These are phyloP conservation scores for Donacobius atricapilla DNA, from an alignment of 2,113 vertebrate genomes.

Conservation along the genomic window DNA sequence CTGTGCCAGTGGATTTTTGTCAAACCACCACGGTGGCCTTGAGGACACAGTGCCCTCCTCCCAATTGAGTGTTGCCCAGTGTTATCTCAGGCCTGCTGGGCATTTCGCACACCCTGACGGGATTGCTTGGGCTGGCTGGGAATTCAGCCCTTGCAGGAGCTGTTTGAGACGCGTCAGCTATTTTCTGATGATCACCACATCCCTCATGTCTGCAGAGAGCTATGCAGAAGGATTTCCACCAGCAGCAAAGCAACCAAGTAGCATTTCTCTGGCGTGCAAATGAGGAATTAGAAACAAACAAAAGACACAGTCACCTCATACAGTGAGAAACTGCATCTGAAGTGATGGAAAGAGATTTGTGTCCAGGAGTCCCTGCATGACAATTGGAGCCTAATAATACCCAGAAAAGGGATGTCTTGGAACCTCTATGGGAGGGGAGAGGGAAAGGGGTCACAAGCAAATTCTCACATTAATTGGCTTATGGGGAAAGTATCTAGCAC, in stretches of 20 bases:
- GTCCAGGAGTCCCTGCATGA: neutral
- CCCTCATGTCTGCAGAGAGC: neutral
- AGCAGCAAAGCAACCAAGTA: neutral
- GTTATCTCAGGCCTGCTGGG: neutral
- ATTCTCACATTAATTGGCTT: neutral
- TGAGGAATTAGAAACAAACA: constrained; percentile 1
- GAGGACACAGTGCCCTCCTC: neutral
- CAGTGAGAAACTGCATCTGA: neutral
- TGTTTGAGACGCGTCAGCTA: accelerated
- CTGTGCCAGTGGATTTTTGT: neutral
- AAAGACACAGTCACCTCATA: neutral
- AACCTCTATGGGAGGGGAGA: neutral
- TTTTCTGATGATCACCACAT: neutral
- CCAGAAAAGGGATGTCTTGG: neutral
- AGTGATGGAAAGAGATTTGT: neutral
- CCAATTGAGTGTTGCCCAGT: accelerated
- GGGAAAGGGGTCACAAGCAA: neutral
- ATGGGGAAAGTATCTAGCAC: neutral
- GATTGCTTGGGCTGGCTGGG: neutral
- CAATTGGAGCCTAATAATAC: neutral
- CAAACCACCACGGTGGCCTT: neutral
- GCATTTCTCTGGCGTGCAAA: neutral
- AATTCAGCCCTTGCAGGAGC: neutral
- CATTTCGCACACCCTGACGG: accelerated
- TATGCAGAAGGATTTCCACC: neutral